These are phyloP conservation scores for Daubentonia madagascariensis DNA, from an alignment of 2,113 vertebrate species.

Conservation along the genomic window DNA sequence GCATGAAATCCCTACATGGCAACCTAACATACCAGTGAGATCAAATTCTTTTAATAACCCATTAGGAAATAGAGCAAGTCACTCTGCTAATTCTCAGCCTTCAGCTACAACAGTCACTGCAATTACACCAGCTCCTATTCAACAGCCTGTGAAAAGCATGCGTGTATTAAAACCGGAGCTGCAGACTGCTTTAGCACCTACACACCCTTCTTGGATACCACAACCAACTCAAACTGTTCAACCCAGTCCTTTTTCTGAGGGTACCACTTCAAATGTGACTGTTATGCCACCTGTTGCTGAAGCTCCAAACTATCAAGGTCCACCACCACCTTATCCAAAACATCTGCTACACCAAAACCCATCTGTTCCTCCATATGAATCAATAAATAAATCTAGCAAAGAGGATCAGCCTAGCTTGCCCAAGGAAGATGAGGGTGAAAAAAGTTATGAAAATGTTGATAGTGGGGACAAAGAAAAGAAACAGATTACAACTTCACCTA, in stretches of 20 bases:
- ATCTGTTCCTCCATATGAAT: constrained; percentile 80
- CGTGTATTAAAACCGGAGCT: constrained; percentile 95
- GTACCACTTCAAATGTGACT: constrained; percentile 73
- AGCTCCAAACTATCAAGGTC: constrained; percentile 91
- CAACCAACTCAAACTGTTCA: constrained; percentile 83
- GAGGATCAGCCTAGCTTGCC: constrained; percentile 78
- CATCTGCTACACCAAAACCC: constrained; percentile 90
- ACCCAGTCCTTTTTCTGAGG: constrained; percentile 81
- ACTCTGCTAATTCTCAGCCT: constrained; percentile 90
- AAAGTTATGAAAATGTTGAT: constrained; percentile 77
- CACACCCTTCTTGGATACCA: constrained; percentile 93
- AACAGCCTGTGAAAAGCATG: constrained; percentile 96
- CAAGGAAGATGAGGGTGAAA: constrained; percentile 87
- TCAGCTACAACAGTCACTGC: constrained; percentile 96
- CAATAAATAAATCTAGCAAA: constrained; percentile 78
- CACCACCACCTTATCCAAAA: constrained; percentile 90
- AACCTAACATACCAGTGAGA: constrained; percentile 89
- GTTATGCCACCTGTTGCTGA: constrained; percentile 86
- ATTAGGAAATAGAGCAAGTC: constrained; percentile 83
- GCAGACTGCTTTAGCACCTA: constrained; percentile 95
- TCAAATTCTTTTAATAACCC: constrained; percentile 97
- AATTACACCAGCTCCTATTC: constrained; percentile 95
- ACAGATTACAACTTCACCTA: constrained; percentile 96
- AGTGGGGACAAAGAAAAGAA: constrained; percentile 93
- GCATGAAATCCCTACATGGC: constrained; percentile 92